A percentile compares a stretch with the other conserved stretches of the same genome.
These are phyloP conservation scores for Mythimna vitellina DNA, from an alignment of 2,888 invertebrate genomes.

Conservation along the genomic window DNA sequence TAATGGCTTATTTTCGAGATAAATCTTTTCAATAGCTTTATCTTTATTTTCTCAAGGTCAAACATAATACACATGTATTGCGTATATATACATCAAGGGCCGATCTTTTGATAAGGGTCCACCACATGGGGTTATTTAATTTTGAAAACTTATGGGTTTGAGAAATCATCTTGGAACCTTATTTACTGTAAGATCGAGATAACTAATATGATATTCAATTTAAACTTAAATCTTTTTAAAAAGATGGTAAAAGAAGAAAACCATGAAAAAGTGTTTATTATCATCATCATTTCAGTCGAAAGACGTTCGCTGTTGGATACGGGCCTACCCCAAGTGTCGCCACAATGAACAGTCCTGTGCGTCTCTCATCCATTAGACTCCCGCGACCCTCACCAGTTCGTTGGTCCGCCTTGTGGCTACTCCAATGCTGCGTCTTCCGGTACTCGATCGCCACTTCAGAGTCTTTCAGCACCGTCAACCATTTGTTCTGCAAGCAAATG, in stretches of 20 bases:
- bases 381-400: too few species aligned
- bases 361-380: too few species aligned
- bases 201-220: neutral
- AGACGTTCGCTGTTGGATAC: too few species aligned
- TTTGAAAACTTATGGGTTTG: neutral
- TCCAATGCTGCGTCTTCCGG: too few species aligned
- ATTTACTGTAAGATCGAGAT: neutral
- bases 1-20: neutral
- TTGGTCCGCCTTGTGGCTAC: too few species aligned
- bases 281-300: too few species aligned
- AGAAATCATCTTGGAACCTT: neutral
- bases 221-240: neutral
- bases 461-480: too few species aligned
- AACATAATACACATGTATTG: neutral
- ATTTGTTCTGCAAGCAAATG: too few species aligned
- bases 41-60: neutral
- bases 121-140: conserved; percentile 28
- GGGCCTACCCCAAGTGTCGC: too few species aligned
- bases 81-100: conserved; percentile 8
- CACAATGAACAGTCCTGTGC: too few species aligned
- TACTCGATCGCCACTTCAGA: too few species aligned
- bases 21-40: neutral
- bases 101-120: conserved; percentile 16
- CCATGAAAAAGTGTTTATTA: too few species aligned
- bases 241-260: neutral